A percentile compares a stretch with the other conserved stretches of the same genome.
Evolutionary conservation across 2,888 invertebrate genomes (phyloP).

Genomic region (Volucella inanis): DNA sequence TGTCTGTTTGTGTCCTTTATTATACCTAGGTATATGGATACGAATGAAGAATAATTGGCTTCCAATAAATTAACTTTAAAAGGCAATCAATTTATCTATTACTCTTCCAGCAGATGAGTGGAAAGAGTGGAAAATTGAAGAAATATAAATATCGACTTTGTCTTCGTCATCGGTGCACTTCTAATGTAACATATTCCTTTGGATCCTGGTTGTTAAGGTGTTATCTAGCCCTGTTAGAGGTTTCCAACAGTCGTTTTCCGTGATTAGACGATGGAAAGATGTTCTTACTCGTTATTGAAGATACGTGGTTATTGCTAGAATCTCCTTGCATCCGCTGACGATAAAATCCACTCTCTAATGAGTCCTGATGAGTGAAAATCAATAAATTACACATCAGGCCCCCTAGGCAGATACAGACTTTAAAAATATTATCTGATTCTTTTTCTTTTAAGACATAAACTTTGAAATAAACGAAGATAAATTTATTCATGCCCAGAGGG

Average conservation of each 20-base stretch:
- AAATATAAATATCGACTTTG: not conserved
- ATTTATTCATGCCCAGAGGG: not conserved
- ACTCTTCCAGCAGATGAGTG: too few species aligned
- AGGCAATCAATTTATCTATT: slow-evolving; percentile 29
- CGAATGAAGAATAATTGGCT: slow-evolving; percentile 34
- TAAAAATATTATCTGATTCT: not conserved
- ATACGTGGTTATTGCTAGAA: not conserved
- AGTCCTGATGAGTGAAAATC: slow-evolving; percentile 1
- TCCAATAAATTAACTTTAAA: slow-evolving; percentile 30
- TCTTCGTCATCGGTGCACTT: not conserved
- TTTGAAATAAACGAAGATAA: slow-evolving; percentile 12
- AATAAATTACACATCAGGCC: slow-evolving; percentile 23
- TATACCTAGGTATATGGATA: not conserved
- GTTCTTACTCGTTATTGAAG: not conserved
- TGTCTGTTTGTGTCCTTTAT: slow-evolving; percentile 28
- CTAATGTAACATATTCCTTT: not conserved
- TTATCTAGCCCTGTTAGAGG: slow-evolving; percentile 4
- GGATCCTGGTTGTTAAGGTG: not conserved
- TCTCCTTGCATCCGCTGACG: not conserved
- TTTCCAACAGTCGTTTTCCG: not conserved
- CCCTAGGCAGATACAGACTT: not conserved
- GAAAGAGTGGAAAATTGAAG: not conserved
- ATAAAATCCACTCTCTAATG: slow-evolving; percentile 3
- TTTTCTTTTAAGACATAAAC: slow-evolving; percentile 1
- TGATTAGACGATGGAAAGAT: not conserved